Conservation (phyloP, 2,888 invertebrate species). For the Nemurella pictetii region DNA sequence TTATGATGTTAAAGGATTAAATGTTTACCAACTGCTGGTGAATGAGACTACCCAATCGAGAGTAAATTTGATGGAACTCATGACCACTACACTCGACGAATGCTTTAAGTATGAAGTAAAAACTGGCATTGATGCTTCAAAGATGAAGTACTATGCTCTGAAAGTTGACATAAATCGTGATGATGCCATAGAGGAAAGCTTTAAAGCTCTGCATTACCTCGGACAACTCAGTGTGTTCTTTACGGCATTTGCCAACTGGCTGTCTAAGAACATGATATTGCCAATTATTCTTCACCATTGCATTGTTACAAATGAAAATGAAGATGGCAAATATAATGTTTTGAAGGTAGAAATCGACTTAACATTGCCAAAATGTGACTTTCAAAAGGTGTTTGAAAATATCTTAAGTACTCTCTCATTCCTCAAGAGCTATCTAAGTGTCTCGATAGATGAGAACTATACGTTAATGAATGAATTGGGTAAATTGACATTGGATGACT, state of each 20-base stretch:
- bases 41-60: conserved; percentile 34
- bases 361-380: conserved; percentile 50
- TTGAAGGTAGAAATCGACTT: conserved; percentile 48
- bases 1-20: conserved; percentile 57
- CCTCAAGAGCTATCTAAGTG: conserved; percentile 60
- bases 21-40: conserved; percentile 57
- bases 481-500: conserved; percentile 57
- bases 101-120: conserved; percentile 54
- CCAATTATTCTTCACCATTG: conserved; percentile 60
- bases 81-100: conserved; percentile 54
- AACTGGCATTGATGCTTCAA: conserved; percentile 51
- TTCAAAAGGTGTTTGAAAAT: conserved; percentile 61
- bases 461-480: conserved; percentile 59
- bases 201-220: conserved; percentile 52
- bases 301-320: conserved; percentile 48
- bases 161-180: conserved; percentile 52
- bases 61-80: conserved; percentile 52
- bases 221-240: conserved; percentile 57
- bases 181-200: conserved; percentile 50
- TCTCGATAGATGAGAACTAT: conserved; percentile 53
- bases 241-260: conserved; percentile 59
- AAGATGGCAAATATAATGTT: conserved; percentile 34
- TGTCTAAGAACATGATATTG: conserved; percentile 61
- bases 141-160: conserved; percentile 51
- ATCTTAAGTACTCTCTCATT: conserved; percentile 61